Evolutionary conservation across 2,888 invertebrate genomes (phyloP), one percentile per base, ranked within the genome.

Genomic region (Strigamia transsilvanica): DNA sequence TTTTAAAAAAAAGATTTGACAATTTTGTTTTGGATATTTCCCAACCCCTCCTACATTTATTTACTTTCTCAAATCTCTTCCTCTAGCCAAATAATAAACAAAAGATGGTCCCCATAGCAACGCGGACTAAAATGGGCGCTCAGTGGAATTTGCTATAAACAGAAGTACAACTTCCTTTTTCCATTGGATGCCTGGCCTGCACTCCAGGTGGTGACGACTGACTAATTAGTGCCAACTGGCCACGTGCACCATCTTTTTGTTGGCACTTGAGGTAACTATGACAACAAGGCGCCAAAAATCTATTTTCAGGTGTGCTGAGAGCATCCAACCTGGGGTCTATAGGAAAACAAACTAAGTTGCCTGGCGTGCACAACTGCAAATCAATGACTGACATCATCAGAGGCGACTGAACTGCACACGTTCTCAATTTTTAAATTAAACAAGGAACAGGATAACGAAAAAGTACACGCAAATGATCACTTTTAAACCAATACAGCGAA

Each of bases 71-170:
- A 73, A 73, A 73, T 73, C 73, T 73, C 32, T 73, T 73, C 56
- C 73, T 73, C 73, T 12, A 73, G 27, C 73, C 27, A 73, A 73
- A 73, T 73, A 73, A 73, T 73, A 73, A 73, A 73, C 73, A 73
- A 73, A 73, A 73, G 73, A 73, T 73, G 73, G 73, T 73, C 27
- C 73, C 73, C 73, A 12, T 73, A n/a, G 32, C 32, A 73, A 73
- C 73, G 32, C 6, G 32, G 32, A 73, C 73, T 73, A 73, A 73
- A 73, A 73, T 73, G 73, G 73, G 73, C 73, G 73, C 73, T 73
- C 73, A 73, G 73, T 73, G 73, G 73, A 73, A 73, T 73, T 73
- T 73, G 73, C 73, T 73, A 73, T 73, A 73, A 73, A 73, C 73
- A 73, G 73, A 73, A 73, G 73, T 32, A 73, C 73, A 73, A 73